Evolutionary conservation across 1,140 invertebrate species (phyloP).

Genomic region (Cyclina sinensis): DNA sequence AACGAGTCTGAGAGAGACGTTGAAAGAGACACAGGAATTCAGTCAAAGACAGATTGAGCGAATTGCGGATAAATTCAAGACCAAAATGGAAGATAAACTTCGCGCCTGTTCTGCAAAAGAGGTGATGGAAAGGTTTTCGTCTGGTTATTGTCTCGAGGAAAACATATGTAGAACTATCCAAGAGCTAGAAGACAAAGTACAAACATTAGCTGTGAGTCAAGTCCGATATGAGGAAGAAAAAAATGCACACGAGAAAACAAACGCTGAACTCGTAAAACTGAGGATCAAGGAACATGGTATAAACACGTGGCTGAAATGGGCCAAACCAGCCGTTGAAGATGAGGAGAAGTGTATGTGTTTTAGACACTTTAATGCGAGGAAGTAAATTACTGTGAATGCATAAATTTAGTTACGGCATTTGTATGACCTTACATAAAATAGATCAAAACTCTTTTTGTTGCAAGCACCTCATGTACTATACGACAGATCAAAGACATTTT

Average conservation of each 20-base stretch:
- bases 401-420: too few species aligned
- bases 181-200: not conserved
- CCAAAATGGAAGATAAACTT: not conserved
- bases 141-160: not conserved
- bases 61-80: not conserved
- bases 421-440: too few species aligned
- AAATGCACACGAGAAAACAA: not conserved
- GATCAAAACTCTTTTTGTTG: too few species aligned
- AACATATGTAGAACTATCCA: not conserved
- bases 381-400: too few species aligned
- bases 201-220: not conserved
- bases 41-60: not conserved
- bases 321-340: not conserved
- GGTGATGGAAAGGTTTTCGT: not conserved
- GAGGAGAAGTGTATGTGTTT: constrained; percentile 26
- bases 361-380: not conserved
- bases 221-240: not conserved
- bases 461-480: too few species aligned
- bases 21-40: not conserved
- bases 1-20: not conserved
- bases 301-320: constrained; percentile 29
- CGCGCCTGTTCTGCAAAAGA: not conserved
- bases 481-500: too few species aligned
- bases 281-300: not conserved
- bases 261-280: not conserved